Percentiles rank a stretch among this genome's conserved stretches.
phyloP scores from a whole-genome alignment of 1,140 invertebrate genomes.

The Ceratosolen fusciceps region DNA sequence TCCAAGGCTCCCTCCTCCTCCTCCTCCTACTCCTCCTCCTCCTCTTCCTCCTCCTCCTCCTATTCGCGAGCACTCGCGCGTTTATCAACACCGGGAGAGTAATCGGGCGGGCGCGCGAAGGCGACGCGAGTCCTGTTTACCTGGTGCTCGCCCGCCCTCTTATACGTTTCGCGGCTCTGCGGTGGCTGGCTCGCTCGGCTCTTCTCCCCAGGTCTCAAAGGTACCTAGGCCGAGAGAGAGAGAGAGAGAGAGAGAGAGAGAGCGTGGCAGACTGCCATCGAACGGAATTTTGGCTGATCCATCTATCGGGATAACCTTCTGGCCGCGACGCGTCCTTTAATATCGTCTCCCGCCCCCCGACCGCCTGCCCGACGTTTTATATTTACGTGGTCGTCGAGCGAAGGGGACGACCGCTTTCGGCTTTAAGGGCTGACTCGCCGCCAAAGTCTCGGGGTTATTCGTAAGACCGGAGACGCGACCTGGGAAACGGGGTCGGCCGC shows the following conservation, averaged over 20 bases:
- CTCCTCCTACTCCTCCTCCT: not conserved
- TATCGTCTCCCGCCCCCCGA: not conserved
- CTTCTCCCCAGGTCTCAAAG: not conserved
- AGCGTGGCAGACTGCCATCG: conserved; percentile 29
- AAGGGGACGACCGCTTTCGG: too few relatives aligned
- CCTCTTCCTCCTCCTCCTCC: not conserved
- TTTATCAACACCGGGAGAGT: not conserved
- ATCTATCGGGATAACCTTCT: conserved; percentile 19
- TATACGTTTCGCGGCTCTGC: conserved; percentile 14
- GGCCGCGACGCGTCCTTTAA: conserved; percentile 27
- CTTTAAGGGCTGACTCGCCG: too few relatives aligned
- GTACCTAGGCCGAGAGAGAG: not conserved
- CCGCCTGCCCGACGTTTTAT: not conserved
- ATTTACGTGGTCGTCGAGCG: too few relatives aligned
- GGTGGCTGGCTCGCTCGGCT: not conserved
- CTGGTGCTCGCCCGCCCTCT: conserved; percentile 13
- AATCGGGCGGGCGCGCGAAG: conserved; percentile 6
- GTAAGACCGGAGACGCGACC: not conserved
- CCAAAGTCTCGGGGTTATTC: not conserved
- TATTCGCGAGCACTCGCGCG: not conserved
- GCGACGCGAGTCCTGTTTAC: conserved; percentile 36
- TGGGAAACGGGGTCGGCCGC: not conserved
- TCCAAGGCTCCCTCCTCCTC: too few relatives aligned
- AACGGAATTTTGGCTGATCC: not conserved
- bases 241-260: not conserved